Evolutionary conservation across 2,888 invertebrate genomes (phyloP).

Genomic region (Lepetodrilus schrolli): DNA sequence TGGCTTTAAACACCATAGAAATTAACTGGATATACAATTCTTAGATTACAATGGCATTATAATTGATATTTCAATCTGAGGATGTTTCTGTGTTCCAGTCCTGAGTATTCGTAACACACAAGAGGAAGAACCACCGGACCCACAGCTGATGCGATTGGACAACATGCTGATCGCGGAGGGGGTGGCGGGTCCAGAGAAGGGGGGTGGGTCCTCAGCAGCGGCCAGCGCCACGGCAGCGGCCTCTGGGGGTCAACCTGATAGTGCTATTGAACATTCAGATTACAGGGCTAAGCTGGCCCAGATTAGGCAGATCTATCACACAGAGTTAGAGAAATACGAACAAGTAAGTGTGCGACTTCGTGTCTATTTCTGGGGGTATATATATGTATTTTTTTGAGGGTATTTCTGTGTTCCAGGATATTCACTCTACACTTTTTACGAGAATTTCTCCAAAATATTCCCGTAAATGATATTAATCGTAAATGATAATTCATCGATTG

Average conservation of each 20-base stretch:
- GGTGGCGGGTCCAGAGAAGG: constrained; percentile 75
- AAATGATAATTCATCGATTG: too few species aligned
- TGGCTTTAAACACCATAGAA: too few species aligned
- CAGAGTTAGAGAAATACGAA: constrained; percentile 99
- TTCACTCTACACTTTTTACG: too few species aligned
- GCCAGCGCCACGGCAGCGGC: constrained; percentile 72
- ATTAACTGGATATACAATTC: too few species aligned
- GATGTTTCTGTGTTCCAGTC: too few species aligned
- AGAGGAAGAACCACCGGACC: constrained; percentile 98
- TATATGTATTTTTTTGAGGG: background rate
- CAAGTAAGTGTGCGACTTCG: constrained; percentile 81
- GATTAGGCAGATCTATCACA: constrained; percentile 98
- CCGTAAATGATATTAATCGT: too few species aligned
- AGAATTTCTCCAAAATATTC: too few species aligned
- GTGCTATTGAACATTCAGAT: constrained; percentile 99
- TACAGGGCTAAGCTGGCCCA: constrained; percentile 98
- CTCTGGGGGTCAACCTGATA: constrained; percentile 76
- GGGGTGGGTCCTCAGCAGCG: constrained; percentile 73
- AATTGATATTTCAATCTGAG: too few species aligned
- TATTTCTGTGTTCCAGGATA: background rate
- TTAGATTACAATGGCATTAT: too few species aligned
- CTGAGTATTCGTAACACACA: constrained; percentile 95
- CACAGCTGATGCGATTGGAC: constrained; percentile 97
- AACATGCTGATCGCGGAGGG: constrained; percentile 99
- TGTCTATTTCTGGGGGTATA: background rate